Percentiles rank a stretch among this genome's conserved stretches.
These are phyloP conservation scores for Invenusta paracnida DNA, from an alignment of 2,888 invertebrate species.

Conservation along the genomic window DNA sequence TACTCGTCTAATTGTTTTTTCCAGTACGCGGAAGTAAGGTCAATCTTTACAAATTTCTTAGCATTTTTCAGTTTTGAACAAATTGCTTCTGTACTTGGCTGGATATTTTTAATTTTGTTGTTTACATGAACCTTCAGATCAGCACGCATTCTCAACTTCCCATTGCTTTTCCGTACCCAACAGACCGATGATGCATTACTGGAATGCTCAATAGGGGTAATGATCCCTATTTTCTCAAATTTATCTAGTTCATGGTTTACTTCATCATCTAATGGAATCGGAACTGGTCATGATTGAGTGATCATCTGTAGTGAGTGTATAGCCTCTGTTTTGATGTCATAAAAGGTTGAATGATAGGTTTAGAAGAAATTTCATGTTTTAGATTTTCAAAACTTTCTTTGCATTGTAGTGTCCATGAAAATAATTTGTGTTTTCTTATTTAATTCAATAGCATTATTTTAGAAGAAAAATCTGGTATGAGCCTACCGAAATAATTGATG, in stretches of 20 bases:
- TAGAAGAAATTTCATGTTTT: neutral
- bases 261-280: neutral
- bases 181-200: slow-evolving; percentile 29
- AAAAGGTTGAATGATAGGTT: too few relatives aligned
- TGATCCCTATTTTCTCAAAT: too few relatives aligned
- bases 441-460: neutral
- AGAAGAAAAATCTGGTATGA: too few relatives aligned
- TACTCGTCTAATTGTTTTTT: slow-evolving; percentile 25
- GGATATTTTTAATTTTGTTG: slow-evolving; percentile 36
- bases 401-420: too few relatives aligned
- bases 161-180: slow-evolving; percentile 21
- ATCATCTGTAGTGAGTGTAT: too few relatives aligned
- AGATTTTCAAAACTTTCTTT: too few relatives aligned
- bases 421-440: neutral
- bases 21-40: slow-evolving; percentile 18
- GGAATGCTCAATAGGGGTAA: too few relatives aligned
- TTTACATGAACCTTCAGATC: slow-evolving; percentile 30
- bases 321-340: too few relatives aligned
- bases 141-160: slow-evolving; percentile 30
- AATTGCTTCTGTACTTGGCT: neutral
- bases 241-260: too few relatives aligned
- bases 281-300: neutral
- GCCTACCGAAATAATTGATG: too few relatives aligned
- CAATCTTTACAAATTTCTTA: neutral
- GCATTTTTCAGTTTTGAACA: neutral